These are phyloP conservation scores for Stegodyphus dumicola DNA, from an alignment of 1,140 invertebrate species.

Conservation along the genomic window DNA sequence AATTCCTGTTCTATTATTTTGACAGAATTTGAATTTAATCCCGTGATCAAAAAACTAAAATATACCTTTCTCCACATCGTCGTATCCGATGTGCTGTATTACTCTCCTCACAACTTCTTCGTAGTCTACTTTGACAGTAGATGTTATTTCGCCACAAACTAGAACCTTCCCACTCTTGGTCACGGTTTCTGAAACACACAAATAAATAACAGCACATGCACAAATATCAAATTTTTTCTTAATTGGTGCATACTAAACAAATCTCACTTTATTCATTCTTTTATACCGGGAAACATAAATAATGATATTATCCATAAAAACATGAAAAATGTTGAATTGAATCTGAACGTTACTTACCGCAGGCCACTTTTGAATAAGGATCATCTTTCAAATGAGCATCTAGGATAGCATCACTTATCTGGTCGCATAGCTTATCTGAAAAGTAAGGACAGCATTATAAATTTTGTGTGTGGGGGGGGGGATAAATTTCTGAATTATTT, in stretches of 20 bases:
- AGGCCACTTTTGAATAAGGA: slow-evolving; percentile 97
- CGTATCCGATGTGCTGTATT: slow-evolving; percentile 96
- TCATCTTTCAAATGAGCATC: slow-evolving; percentile 97
- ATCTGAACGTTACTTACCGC: slow-evolving; percentile 76
- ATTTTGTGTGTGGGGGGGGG: too few species aligned
- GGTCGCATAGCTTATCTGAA: slow-evolving; percentile 99
- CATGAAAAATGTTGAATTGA: too few species aligned
- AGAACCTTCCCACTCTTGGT: slow-evolving; percentile 73
- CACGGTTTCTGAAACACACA: slow-evolving; percentile 64
- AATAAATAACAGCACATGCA: too few species aligned
- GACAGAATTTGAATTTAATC: too few species aligned
- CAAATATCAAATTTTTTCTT: too few species aligned
- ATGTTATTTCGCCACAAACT: slow-evolving; percentile 74
- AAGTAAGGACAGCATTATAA: slow-evolving; percentile 40
- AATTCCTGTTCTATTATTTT: too few species aligned
- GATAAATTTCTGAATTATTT: too few species aligned
- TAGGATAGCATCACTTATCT: slow-evolving; percentile 98
- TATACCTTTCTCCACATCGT: slow-evolving; percentile 88
- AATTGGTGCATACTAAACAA: too few species aligned
- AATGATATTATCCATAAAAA: too few species aligned
- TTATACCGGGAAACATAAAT: too few species aligned
- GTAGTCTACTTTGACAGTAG: slow-evolving; percentile 90
- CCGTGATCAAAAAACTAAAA: not conserved
- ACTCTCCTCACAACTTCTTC: slow-evolving; percentile 95
- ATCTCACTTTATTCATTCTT: too few species aligned